Conservation (phyloP, 2,113 vertebrate genomes). For the Galbula dea region DNA sequence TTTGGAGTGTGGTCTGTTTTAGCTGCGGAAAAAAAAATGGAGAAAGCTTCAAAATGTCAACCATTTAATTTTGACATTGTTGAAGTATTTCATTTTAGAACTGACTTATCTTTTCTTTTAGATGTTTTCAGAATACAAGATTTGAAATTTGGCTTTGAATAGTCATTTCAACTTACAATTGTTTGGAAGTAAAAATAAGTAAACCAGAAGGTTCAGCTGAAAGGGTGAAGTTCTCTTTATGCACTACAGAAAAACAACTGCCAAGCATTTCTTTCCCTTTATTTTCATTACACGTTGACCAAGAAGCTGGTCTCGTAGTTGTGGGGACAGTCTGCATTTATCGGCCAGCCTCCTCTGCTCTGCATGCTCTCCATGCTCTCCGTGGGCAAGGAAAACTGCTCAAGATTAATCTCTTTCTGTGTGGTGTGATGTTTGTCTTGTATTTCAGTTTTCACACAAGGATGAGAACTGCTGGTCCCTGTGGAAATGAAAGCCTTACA, state of each 20-base stretch:
- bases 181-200: background rate
- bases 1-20: background rate
- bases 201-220: background rate
- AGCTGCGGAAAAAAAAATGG: background rate
- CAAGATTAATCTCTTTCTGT: background rate
- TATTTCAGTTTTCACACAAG: background rate
- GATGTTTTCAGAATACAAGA: background rate
- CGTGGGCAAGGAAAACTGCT: background rate
- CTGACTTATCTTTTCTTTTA: background rate
- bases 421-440: background rate
- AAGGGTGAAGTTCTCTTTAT: background rate
- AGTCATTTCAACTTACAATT: background rate
- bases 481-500: background rate
- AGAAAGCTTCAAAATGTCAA: background rate
- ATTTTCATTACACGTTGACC: background rate
- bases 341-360: background rate
- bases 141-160: slow-evolving; percentile 8
- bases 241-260: background rate
- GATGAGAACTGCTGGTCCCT: background rate
- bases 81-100: slow-evolving; percentile 9
- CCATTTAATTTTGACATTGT: background rate
- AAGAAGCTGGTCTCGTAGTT: background rate
- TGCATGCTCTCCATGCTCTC: rapidly evolving
- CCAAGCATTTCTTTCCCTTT: background rate
- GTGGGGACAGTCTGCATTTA: background rate